Base-by-base conservation (phyloP, 2,113 vertebrate species). In the Parus major region DNA sequence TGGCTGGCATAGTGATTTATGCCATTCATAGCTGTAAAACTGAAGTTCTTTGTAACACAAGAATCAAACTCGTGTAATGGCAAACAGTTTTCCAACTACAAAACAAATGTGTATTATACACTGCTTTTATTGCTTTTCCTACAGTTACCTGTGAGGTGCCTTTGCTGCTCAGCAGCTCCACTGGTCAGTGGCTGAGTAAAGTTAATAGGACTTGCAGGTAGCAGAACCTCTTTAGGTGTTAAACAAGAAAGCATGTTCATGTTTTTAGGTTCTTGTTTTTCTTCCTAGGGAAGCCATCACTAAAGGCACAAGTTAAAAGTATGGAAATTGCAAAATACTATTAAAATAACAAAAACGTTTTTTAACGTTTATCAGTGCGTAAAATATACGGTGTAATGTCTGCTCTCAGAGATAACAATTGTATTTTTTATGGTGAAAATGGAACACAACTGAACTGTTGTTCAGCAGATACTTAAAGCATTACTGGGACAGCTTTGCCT, bases 341-440 rank as follows among this genome's bases (percentile, higher is more conserved):
- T 66, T 71, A n/a, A 80, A 95, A 27, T 73, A 77, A 49, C 28
- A 53, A 61, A 49, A 86, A 47, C 1, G 2, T 18, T 85, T 81
- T 69, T 77, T 44, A 28, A 15, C 2, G 0, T 73, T 78, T 52
- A 19, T 20, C 0, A 1, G 15, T 15, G 33, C 0, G 0, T 83
- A 41, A 86, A 88, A 86, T 39, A 49, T 0, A 18, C 2, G 1
- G 10, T 35, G 22, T 60, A 49, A 35, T 25, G 8, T 57, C 36
- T 95, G 39, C 52, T 42, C 71, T 90, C 46, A 11, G 42, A 77
- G 23, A 35, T 50, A 90, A 39, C 18, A 90, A 15, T 12, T 87
- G 10, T 35, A 8, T 64, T 73, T 95, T 63, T 88, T 56, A 29
- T 71, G 33, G 11, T 86, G 64, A 44, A 73, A 86, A 91, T 33